phyloP scores from a whole-genome alignment of 2,797 vertebrate species.

The Gadopsis bispinosus region DNA sequence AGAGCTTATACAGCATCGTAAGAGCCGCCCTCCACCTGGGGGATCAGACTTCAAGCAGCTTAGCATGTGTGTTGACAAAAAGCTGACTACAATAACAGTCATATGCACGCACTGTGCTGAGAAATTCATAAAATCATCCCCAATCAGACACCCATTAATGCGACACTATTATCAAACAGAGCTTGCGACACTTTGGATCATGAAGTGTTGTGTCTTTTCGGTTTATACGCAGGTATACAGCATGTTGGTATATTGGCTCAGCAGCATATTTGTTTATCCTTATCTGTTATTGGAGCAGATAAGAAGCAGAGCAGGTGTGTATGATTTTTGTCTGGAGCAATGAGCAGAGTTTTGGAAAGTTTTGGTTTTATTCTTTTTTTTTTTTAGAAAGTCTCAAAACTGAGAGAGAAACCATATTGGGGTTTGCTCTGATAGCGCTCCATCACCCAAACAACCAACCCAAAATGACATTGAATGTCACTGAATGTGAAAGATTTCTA shows the following conservation, averaged over 20 bases:
- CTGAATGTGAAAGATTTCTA: neutral
- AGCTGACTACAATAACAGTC: neutral
- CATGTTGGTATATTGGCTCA: neutral
- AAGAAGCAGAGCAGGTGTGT: neutral
- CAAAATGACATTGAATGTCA: neutral
- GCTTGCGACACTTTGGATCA: neutral
- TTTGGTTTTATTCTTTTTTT: too few species aligned
- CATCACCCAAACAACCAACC: neutral
- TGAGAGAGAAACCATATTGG: neutral
- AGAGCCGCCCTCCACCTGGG: slow-evolving; percentile 28
- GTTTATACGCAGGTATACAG: neutral
- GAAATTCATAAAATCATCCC: neutral
- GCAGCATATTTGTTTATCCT: neutral
- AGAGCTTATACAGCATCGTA: slow-evolving; percentile 27
- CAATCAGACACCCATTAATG: neutral
- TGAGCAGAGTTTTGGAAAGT: neutral
- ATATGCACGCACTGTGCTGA: neutral
- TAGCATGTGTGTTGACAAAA: slow-evolving; percentile 9
- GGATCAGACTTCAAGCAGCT: slow-evolving; percentile 36
- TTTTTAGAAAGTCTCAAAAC: neutral
- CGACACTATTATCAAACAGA: too few species aligned
- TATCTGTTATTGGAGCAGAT: neutral
- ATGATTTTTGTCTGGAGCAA: slow-evolving; percentile 17
- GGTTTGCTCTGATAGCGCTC: neutral
- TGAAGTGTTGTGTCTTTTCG: neutral